Base-by-base conservation (phyloP, 2,113 vertebrate genomes). In the Myxocyprinus asiaticus region DNA sequence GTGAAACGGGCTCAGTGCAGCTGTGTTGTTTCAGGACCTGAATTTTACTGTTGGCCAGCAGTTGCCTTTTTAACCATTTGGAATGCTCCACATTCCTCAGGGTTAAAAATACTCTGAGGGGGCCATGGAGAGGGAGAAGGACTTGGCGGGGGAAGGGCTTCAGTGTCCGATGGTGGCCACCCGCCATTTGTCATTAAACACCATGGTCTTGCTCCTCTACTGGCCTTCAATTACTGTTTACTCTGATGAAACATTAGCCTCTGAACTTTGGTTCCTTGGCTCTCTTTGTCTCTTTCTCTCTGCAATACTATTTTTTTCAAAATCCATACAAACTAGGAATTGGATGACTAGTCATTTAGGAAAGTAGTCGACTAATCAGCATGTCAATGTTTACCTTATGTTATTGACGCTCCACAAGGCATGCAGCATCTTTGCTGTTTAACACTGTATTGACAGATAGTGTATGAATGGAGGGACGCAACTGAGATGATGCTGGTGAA, bases 61-160 rank as follows among this genome's bases (percentile, higher is more conserved):
- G 80, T 88, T 87, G 85, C 76, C 81, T 80, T 77, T 85, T 82
- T 77, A 86, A 86, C 82, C 82, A 86, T 81, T 77, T 66, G 85
- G 83, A 89, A 90, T 89, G 78, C 74, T 78, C 82, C 77, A 82
- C 83, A 91, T 92, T 91, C 83, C 81, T 84, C 0, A 84, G 78
- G 82, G 87, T 89, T 89, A 91, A 91, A 90, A 92, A 91, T 91
- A 90, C 85, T 84, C 78, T 67, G 76, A 65, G 77, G 81, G 22
- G 22, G 22, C 22, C 22, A 33, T 33, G 22, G 22, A 33, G 22
- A 33, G 22, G 22, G 22, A 33, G 22, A 33, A 33, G 1, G 22
- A 33, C 22, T 33, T 33, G 22, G 22, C 22, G 22, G 22, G 22
- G 22, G 22, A 33, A 33, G 22, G 22, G 1, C 22, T 33, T 33